Evolutionary conservation across 2,797 vertebrate genomes (phyloP).

Genomic region (Thaleichthys pacificus): DNA sequence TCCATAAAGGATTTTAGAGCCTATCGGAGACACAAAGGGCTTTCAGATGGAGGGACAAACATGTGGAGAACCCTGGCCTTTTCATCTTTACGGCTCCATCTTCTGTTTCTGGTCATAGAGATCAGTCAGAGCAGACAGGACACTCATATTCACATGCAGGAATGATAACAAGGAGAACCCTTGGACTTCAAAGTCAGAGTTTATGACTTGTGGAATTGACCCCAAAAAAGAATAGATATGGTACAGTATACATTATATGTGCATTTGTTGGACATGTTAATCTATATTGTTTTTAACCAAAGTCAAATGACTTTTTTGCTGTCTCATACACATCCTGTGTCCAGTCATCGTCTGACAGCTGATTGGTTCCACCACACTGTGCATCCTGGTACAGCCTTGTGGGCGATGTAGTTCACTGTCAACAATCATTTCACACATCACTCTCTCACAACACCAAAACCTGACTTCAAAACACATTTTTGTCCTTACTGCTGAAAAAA

Average conservation of each 20-base stretch:
- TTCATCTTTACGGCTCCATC: conserved; percentile 53
- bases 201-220: conserved; percentile 36
- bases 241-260: background rate
- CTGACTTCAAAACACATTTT: conserved; percentile 3
- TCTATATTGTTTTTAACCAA: background rate
- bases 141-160: conserved; percentile 41
- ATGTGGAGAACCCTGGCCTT: conserved; percentile 49
- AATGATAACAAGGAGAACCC: conserved; percentile 47
- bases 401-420: conserved; percentile 16
- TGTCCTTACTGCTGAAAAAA: conserved; percentile 23
- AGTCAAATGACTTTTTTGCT: background rate
- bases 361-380: conserved; percentile 19
- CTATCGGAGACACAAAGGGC: conserved; percentile 46
- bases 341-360: conserved; percentile 5
- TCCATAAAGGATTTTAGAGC: conserved; percentile 39
- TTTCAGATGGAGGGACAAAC: conserved; percentile 37
- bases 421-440: conserved; percentile 18
- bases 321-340: conserved; percentile 4
- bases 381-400: conserved; percentile 28
- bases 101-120: conserved; percentile 40
- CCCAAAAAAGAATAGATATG: background rate
- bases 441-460: conserved; percentile 15
- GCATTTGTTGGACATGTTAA: conserved; percentile 11
- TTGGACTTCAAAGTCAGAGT: conserved; percentile 46
- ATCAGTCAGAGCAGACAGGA: conserved; percentile 44